These are phyloP conservation scores for Agrochola circellaris DNA, from an alignment of 2,888 invertebrate species.

Conservation along the genomic window DNA sequence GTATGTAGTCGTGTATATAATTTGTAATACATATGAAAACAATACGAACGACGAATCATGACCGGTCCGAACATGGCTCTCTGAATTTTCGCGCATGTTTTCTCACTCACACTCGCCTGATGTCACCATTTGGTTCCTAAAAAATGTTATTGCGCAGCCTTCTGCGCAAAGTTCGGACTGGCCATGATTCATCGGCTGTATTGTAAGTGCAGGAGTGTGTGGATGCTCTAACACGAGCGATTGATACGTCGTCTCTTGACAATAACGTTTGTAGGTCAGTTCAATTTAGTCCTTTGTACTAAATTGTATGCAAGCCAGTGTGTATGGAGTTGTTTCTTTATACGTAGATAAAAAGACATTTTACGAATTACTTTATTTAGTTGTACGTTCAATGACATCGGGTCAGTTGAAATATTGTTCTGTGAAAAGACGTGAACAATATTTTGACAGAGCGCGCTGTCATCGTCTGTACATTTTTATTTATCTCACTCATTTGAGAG, in stretches of 20 bases:
- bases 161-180: not conserved
- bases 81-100: not conserved
- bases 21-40: constrained; percentile 53
- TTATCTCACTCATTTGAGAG: constrained; percentile 56
- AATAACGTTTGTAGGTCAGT: constrained; percentile 66
- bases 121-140: no score
- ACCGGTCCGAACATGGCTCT: constrained; percentile 1
- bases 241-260: constrained; percentile 63
- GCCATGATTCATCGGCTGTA: not conserved
- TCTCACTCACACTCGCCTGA: not conserved
- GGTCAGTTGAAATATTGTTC: constrained; percentile 20
- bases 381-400: constrained; percentile 34
- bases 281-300: constrained; percentile 61
- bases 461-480: constrained; percentile 52
- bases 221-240: constrained; percentile 38
- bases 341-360: constrained; percentile 66
- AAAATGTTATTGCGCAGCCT: not conserved
- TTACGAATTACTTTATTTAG: constrained; percentile 62
- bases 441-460: constrained; percentile 35
- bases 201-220: constrained; percentile 37
- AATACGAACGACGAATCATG: not conserved
- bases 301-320: constrained; percentile 55
- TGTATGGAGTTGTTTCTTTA: constrained; percentile 59
- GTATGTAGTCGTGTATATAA: constrained; percentile 63
- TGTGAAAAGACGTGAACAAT: constrained; percentile 9